Evolutionary conservation across 2,113 vertebrate species (phyloP).

Genomic region (Chrysochloris asiatica): DNA sequence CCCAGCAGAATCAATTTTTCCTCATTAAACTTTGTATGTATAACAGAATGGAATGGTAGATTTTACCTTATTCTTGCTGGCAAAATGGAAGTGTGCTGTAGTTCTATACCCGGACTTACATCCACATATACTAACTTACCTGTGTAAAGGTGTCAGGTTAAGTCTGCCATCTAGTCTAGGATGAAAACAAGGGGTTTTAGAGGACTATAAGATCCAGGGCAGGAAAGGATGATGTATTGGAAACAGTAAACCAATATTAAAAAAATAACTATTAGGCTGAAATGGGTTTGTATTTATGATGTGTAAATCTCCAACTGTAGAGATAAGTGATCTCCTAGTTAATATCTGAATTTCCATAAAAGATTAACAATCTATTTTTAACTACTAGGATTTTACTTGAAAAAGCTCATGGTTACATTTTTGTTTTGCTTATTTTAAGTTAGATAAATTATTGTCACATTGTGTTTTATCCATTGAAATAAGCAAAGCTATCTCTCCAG

Average conservation of each 20-base stretch:
- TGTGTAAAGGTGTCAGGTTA: slow-evolving; percentile 17
- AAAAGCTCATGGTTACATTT: too few species aligned
- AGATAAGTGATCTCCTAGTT: too few species aligned
- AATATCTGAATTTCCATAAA: too few species aligned
- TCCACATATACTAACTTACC: slow-evolving; percentile 72
- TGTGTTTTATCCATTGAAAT: too few species aligned
- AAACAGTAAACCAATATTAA: slow-evolving; percentile 52
- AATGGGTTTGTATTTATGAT: neutral
- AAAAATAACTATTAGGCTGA: neutral
- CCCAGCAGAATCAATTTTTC: neutral
- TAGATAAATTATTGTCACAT: too few species aligned
- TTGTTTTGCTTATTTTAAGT: too few species aligned
- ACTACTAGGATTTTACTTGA: too few species aligned
- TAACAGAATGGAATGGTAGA: too few species aligned
- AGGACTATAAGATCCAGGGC: neutral
- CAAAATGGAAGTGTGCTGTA: neutral
- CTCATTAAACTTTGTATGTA: too few species aligned
- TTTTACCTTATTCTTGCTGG: neutral
- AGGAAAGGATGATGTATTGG: slow-evolving; percentile 5
- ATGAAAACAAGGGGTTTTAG: neutral
- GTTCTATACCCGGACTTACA: neutral
- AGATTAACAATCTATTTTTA: too few species aligned
- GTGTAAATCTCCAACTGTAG: neutral
- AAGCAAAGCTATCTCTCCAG: too few species aligned
- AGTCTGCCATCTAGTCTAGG: slow-evolving; percentile 26